Percentiles rank a stretch among this genome's conserved stretches.
phyloP scores from a whole-genome alignment of 2,113 vertebrate species.

The Bubalus kerabau region DNA sequence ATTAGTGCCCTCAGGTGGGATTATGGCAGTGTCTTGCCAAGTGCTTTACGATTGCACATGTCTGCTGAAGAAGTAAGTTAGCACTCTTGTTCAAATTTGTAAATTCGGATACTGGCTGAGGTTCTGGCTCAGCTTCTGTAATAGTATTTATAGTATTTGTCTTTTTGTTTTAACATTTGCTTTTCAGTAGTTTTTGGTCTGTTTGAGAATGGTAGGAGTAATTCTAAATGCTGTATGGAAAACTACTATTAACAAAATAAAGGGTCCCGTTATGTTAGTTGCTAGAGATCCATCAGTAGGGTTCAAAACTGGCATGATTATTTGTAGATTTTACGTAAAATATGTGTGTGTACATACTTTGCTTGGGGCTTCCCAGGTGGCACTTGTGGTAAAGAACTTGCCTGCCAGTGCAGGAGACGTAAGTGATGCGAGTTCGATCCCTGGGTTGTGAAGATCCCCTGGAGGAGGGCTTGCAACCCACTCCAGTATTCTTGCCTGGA shows the following conservation, averaged over 20 bases:
- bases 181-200: background rate
- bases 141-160: background rate
- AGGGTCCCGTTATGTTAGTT: background rate
- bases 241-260: background rate
- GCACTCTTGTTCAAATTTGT: background rate
- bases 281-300: background rate
- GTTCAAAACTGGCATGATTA: background rate
- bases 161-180: background rate
- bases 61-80: constrained; percentile 91
- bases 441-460: too few relatives aligned
- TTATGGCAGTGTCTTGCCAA: constrained; percentile 93
- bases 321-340: background rate
- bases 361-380: background rate
- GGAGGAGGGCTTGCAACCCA: too few relatives aligned
- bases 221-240: constrained; percentile 2
- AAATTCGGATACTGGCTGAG: background rate
- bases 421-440: too few relatives aligned
- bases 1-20: constrained; percentile 95
- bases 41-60: constrained; percentile 91
- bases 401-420: too few relatives aligned
- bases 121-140: background rate
- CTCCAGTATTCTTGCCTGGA: too few relatives aligned
- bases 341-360: background rate
- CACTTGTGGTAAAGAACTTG: too few relatives aligned
- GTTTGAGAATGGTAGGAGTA: background rate